Evolutionary conservation across 2,888 invertebrate species (phyloP).

Genomic region (Lasioglossum lativentre): DNA sequence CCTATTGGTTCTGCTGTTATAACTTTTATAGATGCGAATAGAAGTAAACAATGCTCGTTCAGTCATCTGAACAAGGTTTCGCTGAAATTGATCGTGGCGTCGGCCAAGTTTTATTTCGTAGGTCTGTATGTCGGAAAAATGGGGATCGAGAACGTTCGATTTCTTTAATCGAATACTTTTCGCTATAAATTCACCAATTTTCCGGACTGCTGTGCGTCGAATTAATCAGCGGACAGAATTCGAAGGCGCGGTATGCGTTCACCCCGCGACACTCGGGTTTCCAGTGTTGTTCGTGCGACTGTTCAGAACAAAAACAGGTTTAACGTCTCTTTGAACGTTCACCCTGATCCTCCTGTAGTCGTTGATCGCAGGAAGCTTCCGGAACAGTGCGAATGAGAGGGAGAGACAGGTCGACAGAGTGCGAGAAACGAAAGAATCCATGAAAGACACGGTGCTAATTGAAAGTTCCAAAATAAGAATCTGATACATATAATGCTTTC

Average conservation of each 20-base stretch:
- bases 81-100: not conserved
- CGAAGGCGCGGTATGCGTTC: conserved; percentile 24
- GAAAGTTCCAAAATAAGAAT: conserved; percentile 76
- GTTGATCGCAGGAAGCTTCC: conserved; percentile 53
- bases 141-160: not conserved
- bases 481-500: conserved; percentile 43
- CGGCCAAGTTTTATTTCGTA: not conserved
- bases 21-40: not conserved
- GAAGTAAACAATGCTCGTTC: not conserved
- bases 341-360: conserved; percentile 39
- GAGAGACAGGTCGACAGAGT: conserved; percentile 9
- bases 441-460: conserved; percentile 81
- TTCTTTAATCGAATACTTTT: not conserved
- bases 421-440: conserved; percentile 39
- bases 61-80: too few species aligned
- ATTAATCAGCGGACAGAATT: conserved; percentile 14
- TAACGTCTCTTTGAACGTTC: conserved; percentile 23
- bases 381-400: conserved; percentile 27
- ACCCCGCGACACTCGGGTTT: conserved; percentile 19
- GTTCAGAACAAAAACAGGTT: not conserved
- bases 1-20: not conserved
- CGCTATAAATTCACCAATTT: not conserved
- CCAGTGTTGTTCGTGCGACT: conserved; percentile 11
- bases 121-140: not conserved
- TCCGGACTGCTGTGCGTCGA: not conserved